Percentiles rank a stretch among this genome's conserved stretches.
Conservation (phyloP, 2,113 vertebrate genomes). For the Poeciliopsis occidentalis region DNA sequence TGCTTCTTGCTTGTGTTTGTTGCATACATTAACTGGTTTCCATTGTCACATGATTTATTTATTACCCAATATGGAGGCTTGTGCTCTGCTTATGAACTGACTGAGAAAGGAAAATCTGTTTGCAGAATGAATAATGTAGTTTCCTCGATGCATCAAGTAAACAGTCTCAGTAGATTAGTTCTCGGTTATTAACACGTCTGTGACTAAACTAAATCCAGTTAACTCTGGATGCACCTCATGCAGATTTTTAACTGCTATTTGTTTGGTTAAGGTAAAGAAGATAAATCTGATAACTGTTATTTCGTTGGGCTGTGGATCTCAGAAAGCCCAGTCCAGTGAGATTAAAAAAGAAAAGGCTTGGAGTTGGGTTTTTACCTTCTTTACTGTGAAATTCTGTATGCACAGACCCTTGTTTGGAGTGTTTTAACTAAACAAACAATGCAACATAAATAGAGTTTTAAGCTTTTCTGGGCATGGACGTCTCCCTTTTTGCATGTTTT, state of each 20-base stretch:
- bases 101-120: not conserved
- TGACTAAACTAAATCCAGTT: not conserved
- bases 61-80: constrained; percentile 30
- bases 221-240: not conserved
- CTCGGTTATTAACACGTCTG: not conserved
- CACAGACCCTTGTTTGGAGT: not conserved
- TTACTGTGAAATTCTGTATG: not conserved
- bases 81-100: constrained; percentile 28
- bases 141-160: constrained; percentile 8
- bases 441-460: not conserved
- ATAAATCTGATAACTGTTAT: not conserved
- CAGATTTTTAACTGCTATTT: not conserved
- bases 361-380: no score
- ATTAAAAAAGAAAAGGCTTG: not conserved
- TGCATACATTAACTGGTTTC: constrained; percentile 22
- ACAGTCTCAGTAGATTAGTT: constrained; percentile 1
- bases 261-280: not conserved
- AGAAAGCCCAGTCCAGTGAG: no score
- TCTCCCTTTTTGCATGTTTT: not conserved
- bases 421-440: not conserved
- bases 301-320: not conserved
- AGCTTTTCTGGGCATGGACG: not conserved
- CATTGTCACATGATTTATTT: constrained; percentile 34
- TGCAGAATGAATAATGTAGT: constrained; percentile 16
- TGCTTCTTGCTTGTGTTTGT: constrained; percentile 1